Evolutionary conservation across 1,140 invertebrate genomes (phyloP), one percentile per base, ranked within the genome.

Genomic region (Nixonia krombeini): DNA sequence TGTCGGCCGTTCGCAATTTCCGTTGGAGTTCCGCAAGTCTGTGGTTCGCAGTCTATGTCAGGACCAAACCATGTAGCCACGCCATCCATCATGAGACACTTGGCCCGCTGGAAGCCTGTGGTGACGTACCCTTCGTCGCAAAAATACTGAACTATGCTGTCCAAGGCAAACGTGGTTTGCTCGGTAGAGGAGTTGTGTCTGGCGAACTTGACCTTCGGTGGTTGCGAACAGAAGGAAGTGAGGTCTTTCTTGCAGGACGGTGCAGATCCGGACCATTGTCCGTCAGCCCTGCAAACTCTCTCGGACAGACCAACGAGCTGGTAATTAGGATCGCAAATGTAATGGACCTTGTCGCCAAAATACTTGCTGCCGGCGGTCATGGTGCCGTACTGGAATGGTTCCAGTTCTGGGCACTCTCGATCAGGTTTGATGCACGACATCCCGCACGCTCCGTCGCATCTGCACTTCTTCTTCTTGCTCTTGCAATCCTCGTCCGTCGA

Each of bases 381-480:
- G 8, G 87, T 87, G 0, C 94, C 94, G 51, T 91, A 87, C 28
- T 89, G 87, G 35, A 91, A 92, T 15, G 90, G 88, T 1, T 89
- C 87, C 15, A 95, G 81, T 47, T 92, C 90, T 0, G 92, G 91
- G 74, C 94, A 96, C 79, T 95, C 94, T 5, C 93, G 88, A 78
- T 97, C 94, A 37, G 95, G 95, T 85, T 98, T 97, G 56, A 99
- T 96, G 84, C 97, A 99, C 10, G 95, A 97, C 89, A 96, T 93
- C 15, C 97, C 97, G 79, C 97, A 99, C 1, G 93, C 89, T 25
- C 96, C 97, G 78, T 99, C 97, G 80, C 97, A 99, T 37, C 97
- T 87, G 79, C 97, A 99, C 76, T 95, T 94, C 85, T 98, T 98
- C 85, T 96, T 94, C 82, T 96, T 93, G 77, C 95, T 97, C 82